Evolutionary conservation across 2,113 vertebrate genomes (phyloP).

Genomic region (Plecotus auritus): DNA sequence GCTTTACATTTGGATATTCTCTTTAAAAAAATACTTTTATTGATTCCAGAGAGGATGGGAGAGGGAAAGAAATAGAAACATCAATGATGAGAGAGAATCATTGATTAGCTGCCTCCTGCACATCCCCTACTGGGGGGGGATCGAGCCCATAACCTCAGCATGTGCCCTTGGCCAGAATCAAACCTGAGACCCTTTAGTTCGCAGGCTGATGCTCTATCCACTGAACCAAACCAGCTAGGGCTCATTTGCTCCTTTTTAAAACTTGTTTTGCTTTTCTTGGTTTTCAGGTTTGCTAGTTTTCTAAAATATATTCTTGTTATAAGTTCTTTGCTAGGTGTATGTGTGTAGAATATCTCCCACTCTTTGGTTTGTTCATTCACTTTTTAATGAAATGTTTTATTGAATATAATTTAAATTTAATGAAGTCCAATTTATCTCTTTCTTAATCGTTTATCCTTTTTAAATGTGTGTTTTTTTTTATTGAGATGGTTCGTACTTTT

Average conservation of each 20-base stretch:
- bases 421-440: neutral
- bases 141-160: too few relatives aligned
- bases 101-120: too few relatives aligned
- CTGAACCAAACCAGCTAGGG: too few relatives aligned
- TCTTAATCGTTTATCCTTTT: neutral
- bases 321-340: neutral
- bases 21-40: neutral
- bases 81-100: too few relatives aligned
- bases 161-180: too few relatives aligned
- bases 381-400: conserved; percentile 4
- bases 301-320: neutral
- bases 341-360: neutral
- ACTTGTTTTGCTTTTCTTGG: neutral
- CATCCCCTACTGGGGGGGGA: too few relatives aligned
- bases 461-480: neutral
- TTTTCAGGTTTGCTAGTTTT: neutral
- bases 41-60: too few relatives aligned
- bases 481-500: neutral
- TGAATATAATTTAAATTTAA: conserved; percentile 5
- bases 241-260: neutral
- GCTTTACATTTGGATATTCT: neutral
- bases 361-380: neutral
- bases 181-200: too few relatives aligned
- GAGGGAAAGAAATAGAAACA: too few relatives aligned
- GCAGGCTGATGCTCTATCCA: too few relatives aligned